A percentile compares a stretch with the other conserved stretches of the same genome.
These are phyloP conservation scores for Tonatia bakeri DNA, from an alignment of 2,113 vertebrate species.

Conservation along the genomic window DNA sequence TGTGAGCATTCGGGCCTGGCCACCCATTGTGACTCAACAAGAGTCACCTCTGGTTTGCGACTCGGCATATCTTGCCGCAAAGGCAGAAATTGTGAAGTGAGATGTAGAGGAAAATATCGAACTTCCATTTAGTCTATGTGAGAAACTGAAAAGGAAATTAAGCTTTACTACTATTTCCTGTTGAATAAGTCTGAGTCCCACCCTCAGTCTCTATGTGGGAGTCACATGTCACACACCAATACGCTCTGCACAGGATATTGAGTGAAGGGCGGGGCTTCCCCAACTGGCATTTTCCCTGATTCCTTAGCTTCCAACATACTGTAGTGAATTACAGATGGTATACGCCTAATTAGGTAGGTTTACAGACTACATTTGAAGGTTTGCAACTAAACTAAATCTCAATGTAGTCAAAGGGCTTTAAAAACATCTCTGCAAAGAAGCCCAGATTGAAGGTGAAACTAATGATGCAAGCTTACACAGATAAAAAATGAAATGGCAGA, in stretches of 20 bases:
- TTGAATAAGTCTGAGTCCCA: background rate
- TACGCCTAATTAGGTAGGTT: background rate
- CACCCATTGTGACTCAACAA: background rate
- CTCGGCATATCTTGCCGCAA: background rate
- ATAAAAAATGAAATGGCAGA: background rate
- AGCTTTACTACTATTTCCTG: background rate
- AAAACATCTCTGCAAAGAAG: constrained; percentile 1
- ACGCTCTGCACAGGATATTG: background rate
- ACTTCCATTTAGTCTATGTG: background rate
- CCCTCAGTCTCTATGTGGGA: background rate
- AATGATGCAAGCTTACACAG: background rate
- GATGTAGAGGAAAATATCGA: constrained; percentile 28
- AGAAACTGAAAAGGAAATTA: background rate
- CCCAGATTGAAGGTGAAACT: background rate
- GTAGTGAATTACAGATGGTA: background rate
- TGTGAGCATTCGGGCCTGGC: background rate
- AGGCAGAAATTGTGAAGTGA: background rate
- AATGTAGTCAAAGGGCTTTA: background rate
- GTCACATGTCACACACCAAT: background rate
- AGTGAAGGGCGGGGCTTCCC: background rate
- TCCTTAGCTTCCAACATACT: background rate
- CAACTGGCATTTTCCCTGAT: background rate
- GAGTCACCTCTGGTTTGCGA: background rate
- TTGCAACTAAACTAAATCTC: background rate
- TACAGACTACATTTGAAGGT: background rate